Base-by-base conservation (phyloP, 2,113 vertebrate species). In the Galbula dea region DNA sequence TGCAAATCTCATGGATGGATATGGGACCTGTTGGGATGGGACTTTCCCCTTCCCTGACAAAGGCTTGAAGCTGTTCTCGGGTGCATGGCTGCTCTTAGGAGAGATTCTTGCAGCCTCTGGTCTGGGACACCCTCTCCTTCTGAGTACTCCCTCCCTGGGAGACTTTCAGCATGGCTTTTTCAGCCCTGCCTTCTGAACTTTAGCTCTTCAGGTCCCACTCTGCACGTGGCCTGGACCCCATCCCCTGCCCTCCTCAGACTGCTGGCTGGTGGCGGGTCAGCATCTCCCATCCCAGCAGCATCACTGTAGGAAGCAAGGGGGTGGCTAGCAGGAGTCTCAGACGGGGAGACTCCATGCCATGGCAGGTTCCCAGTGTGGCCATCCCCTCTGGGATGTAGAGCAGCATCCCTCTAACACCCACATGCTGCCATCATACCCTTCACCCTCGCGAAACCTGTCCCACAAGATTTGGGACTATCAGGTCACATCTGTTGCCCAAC, bases 261-360 rank as follows among this genome's bases (percentile, higher is more conserved):
- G 13, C 65, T 2, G 1, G 39, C 45, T 10, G 45, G 19, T 63
- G 62, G 39, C 62, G 69, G 65, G 20, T 37, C 79, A 68, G 37
- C 66, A 66, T 20, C 66, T 68, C 66, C 48, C n/a, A 67, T 74
- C 48, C 20, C n/a, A 83, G 72, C 36, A 88, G 49, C 48, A 54
- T 12, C n/a, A 6, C 29, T 36, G 10, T 8, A 18, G 27, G 12
- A 61, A 79, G n/a, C 52, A 23, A 0, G 0, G 52, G 18, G 0
- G 0, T 20, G 19, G 30, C 34, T 45, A 34, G 21, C 54, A 52
- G n/a, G 36, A 57, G 36, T 17, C 66, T 14, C 63, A 90, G n/a
- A 15, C 63, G n/a, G 63, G 54, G 36, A 83, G 65, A 82, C 32
- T 1, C n/a, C n/a, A 0, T 37, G 48, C 15, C 51, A 66, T 54